Evolutionary conservation across 2,113 vertebrate genomes (phyloP).

Genomic region (Sitta europaea): DNA sequence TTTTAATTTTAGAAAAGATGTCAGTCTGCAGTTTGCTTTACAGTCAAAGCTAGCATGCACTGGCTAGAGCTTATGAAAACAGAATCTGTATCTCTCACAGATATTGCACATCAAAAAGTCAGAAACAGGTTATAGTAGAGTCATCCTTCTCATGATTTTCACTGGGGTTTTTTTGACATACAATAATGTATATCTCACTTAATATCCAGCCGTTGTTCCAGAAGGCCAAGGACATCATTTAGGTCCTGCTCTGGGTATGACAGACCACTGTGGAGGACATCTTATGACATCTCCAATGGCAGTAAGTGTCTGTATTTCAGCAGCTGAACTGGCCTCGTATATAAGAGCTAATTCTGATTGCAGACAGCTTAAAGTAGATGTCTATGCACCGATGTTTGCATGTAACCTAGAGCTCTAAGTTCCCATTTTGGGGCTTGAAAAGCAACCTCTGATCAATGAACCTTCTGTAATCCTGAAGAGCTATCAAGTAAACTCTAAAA

Average conservation of each 20-base stretch:
- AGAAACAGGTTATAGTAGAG: not conserved
- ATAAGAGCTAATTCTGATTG: not conserved
- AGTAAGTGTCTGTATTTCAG: not conserved
- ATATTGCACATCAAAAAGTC: not conserved
- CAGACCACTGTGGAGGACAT: accelerated
- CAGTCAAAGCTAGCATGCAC: not conserved
- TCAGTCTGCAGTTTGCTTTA: not conserved
- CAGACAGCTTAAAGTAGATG: not conserved
- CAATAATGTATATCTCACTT: not conserved
- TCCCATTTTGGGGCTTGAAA: not conserved
- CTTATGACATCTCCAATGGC: not conserved
- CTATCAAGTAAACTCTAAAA: not conserved
- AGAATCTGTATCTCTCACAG: not conserved
- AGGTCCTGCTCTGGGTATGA: not conserved
- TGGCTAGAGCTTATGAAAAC: not conserved
- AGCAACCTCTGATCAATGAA: not conserved
- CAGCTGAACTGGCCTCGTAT: accelerated
- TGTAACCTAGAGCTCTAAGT: not conserved
- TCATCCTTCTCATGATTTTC: not conserved
- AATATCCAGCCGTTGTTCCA: not conserved
- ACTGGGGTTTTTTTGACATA: not conserved
- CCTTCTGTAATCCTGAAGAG: not conserved
- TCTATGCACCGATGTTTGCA: not conserved
- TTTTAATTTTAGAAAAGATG: not conserved
- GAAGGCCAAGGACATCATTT: not conserved